phyloP scores from a whole-genome alignment of 2,888 invertebrate genomes.

The Philhelius pedissequus region DNA sequence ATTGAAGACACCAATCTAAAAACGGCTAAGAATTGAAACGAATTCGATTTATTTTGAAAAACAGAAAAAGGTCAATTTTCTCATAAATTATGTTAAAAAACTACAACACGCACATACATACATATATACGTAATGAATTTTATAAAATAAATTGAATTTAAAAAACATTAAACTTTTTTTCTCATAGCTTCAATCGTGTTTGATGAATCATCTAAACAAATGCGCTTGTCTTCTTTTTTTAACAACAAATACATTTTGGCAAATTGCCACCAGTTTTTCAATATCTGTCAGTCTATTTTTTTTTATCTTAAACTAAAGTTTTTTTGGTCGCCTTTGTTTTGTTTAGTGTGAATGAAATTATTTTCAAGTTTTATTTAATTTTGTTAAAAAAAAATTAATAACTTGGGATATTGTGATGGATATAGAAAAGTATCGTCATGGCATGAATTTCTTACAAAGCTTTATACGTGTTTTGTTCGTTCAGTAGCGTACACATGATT shows the following conservation, averaged over 20 bases:
- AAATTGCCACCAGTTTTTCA: background rate
- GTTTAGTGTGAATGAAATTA: background rate
- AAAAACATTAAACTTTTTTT: background rate
- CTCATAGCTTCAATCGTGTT: background rate
- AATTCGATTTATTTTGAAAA: too few species aligned
- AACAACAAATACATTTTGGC: background rate
- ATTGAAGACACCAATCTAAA: too few species aligned
- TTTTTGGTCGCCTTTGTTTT: background rate
- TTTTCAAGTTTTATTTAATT: background rate
- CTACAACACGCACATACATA: too few species aligned
- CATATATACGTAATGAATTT: background rate
- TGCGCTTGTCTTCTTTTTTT: background rate
- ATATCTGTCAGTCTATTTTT: background rate
- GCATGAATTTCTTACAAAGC: too few species aligned
- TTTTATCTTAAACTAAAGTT: too few species aligned
- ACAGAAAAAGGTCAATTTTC: too few species aligned
- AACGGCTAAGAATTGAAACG: too few species aligned
- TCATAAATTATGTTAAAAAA: too few species aligned
- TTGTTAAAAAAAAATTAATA: background rate
- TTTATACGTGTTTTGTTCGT: too few species aligned
- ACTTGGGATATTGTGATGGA: background rate
- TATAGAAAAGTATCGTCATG: background rate
- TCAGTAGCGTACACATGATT: too few species aligned
- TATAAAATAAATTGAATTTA: background rate
- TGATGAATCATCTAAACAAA: background rate